phyloP scores from a whole-genome alignment of 2,797 vertebrate genomes.

The Luscinia luscinia region DNA sequence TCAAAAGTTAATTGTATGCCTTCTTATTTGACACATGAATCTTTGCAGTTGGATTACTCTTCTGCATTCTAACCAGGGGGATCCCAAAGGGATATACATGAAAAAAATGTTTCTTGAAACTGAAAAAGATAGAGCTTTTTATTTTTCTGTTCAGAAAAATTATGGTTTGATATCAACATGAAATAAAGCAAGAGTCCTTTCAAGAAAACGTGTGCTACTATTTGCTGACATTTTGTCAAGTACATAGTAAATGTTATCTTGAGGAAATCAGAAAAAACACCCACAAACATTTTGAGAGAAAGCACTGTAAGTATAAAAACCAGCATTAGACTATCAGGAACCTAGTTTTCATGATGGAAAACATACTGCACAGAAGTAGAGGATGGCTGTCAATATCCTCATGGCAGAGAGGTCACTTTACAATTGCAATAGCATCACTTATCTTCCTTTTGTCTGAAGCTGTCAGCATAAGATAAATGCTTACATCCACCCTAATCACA shows the following conservation, averaged over 20 bases:
- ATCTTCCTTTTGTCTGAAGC: slow-evolving; percentile 11
- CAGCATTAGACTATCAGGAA: background rate
- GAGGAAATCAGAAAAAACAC: slow-evolving; percentile 28
- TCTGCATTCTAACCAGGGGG: background rate
- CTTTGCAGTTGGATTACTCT: background rate
- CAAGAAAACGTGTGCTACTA: background rate
- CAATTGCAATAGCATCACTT: background rate
- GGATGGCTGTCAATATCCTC: background rate
- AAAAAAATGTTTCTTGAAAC: background rate
- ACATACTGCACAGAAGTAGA: background rate
- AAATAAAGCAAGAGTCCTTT: background rate
- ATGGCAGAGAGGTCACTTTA: slow-evolving; percentile 17
- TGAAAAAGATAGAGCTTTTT: background rate
- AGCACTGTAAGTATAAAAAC: background rate
- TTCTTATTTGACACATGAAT: background rate
- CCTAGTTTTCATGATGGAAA: slow-evolving; percentile 8
- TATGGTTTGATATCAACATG: slow-evolving; percentile 13
- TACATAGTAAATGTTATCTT: slow-evolving; percentile 47
- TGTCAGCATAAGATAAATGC: slow-evolving; percentile 31
- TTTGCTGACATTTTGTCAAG: slow-evolving; percentile 54
- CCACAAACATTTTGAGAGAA: slow-evolving; percentile 31
- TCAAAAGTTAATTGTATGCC: background rate
- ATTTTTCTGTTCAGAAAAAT: background rate
- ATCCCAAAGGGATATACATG: background rate
- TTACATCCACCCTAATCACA: background rate